These are phyloP conservation scores for Molorchus minor DNA, from an alignment of 2,888 invertebrate species.

Conservation along the genomic window DNA sequence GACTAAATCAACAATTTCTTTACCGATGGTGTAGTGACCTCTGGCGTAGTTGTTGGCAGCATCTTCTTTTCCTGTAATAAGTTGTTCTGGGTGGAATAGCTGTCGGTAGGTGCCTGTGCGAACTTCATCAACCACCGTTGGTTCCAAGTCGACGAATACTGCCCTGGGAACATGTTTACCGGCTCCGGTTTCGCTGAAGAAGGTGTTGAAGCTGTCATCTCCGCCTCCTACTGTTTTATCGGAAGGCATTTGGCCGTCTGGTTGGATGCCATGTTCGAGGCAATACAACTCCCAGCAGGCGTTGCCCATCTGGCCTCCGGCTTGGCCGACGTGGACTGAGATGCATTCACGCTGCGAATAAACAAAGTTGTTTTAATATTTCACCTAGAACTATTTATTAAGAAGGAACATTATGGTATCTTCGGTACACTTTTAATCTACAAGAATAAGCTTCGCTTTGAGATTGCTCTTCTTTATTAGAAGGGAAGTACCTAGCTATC, in stretches of 20 bases:
- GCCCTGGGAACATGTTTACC: conserved; percentile 96
- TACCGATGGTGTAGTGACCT: conserved; percentile 97
- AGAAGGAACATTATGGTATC: too few relatives aligned
- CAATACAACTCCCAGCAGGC: conserved; percentile 70
- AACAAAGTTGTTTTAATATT: conserved; percentile 16
- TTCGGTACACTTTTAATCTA: too few relatives aligned
- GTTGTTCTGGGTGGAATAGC: too few relatives aligned
- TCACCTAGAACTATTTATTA: background rate
- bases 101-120: conserved; percentile 94
- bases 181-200: conserved; percentile 93
- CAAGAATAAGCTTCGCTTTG: too few relatives aligned
- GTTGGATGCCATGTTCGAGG: too few relatives aligned
- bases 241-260: too few relatives aligned
- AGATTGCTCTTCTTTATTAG: too few relatives aligned
- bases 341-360: conserved; percentile 74
- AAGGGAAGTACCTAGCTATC: too few relatives aligned
- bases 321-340: conserved; percentile 82
- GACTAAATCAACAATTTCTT: conserved; percentile 91
- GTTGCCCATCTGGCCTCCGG: conserved; percentile 93
- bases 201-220: conserved; percentile 95
- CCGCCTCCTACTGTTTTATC: conserved; percentile 85
- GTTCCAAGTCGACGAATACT: conserved; percentile 95
- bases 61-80: conserved; percentile 95
- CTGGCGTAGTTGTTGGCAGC: conserved; percentile 98
- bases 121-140: conserved; percentile 94